Percentiles rank a stretch among this genome's conserved stretches.
phyloP scores from a whole-genome alignment of 2,888 invertebrate genomes.

The Mythimna pallens region DNA sequence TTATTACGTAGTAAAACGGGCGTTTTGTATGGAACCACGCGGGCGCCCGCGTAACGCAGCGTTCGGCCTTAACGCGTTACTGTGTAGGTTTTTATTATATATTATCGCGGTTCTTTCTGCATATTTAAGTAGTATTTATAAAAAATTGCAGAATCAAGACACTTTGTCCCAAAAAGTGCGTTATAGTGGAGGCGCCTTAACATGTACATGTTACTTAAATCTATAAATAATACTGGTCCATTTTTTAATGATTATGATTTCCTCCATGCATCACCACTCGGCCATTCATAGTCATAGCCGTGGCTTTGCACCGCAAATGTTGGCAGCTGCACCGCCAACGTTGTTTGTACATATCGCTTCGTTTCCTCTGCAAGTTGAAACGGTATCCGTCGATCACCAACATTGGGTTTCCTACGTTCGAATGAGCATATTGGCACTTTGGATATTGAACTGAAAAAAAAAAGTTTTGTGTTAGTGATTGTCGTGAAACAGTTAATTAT shows the following conservation, averaged over 20 bases:
- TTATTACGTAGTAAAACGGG: too few relatives aligned
- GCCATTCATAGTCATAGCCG: slow-evolving; percentile 19
- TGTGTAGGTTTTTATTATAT: too few relatives aligned
- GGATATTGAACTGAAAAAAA: slow-evolving; percentile 28
- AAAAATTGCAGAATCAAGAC: too few relatives aligned
- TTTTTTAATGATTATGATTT: slow-evolving; percentile 35
- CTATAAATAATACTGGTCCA: background rate
- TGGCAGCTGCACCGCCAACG: slow-evolving; percentile 48
- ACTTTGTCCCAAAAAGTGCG: too few relatives aligned
- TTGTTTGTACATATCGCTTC: slow-evolving; percentile 31
- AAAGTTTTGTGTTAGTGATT: slow-evolving; percentile 6
- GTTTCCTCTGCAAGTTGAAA: slow-evolving; percentile 36
- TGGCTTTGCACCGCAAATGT: slow-evolving; percentile 50
- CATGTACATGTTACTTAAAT: too few relatives aligned
- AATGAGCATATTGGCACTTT: slow-evolving; percentile 22
- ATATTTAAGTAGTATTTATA: too few relatives aligned
- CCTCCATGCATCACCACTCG: slow-evolving; percentile 30
- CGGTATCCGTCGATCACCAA: slow-evolving; percentile 48
- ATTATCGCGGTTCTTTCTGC: too few relatives aligned
- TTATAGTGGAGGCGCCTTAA: too few relatives aligned
- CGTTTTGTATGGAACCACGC: too few relatives aligned
- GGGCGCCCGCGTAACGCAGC: too few relatives aligned
- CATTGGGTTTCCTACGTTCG: slow-evolving; percentile 46
- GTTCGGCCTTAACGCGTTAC: too few relatives aligned
- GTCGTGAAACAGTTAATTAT: background rate